A percentile compares a stretch with the other conserved stretches of the same genome.
Evolutionary conservation across 2,888 invertebrate species (phyloP).

Genomic region (Chrysodeixis includens): DNA sequence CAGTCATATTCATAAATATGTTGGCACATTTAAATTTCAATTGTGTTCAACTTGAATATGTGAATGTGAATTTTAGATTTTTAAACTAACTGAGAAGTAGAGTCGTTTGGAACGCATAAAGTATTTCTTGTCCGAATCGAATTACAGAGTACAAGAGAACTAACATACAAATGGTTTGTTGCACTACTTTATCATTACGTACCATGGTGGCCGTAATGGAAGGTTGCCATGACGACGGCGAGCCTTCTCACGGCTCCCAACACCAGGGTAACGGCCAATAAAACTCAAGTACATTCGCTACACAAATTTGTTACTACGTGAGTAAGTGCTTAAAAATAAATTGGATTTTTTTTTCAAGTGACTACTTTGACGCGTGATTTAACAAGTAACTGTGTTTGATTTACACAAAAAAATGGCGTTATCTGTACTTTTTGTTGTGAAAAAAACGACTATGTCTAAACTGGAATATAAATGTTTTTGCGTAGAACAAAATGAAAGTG

Average conservation of each 20-base stretch:
- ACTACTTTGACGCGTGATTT: slow-evolving; percentile 54
- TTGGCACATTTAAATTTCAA: slow-evolving; percentile 48
- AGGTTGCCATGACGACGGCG: slow-evolving; percentile 64
- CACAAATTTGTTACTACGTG: slow-evolving; percentile 58
- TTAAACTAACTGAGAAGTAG: slow-evolving; percentile 24
- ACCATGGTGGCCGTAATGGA: slow-evolving; percentile 49
- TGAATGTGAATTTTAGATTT: slow-evolving; percentile 44
- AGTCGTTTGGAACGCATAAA: slow-evolving; percentile 22
- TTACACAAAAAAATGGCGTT: slow-evolving; percentile 24
- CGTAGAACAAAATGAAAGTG: slow-evolving; percentile 9
- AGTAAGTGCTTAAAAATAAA: slow-evolving; percentile 67
- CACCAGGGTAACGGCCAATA: slow-evolving; percentile 80
- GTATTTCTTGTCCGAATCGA: slow-evolving; percentile 11
- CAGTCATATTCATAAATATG: slow-evolving; percentile 46
- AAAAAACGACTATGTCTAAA: slow-evolving; percentile 18
- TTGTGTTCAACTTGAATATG: slow-evolving; percentile 30
- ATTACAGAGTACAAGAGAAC: slow-evolving; percentile 38
- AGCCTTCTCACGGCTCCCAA: slow-evolving; percentile 69
- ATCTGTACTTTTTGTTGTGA: slow-evolving; percentile 10
- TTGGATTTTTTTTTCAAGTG: slow-evolving; percentile 64
- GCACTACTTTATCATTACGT: slow-evolving; percentile 51
- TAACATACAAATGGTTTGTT: slow-evolving; percentile 40
- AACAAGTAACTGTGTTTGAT: slow-evolving; percentile 34
- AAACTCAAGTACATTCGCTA: slow-evolving; percentile 76
- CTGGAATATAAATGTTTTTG: slow-evolving; percentile 31